phyloP scores from a whole-genome alignment of 2,888 invertebrate species.

The Drosophila affinis region DNA sequence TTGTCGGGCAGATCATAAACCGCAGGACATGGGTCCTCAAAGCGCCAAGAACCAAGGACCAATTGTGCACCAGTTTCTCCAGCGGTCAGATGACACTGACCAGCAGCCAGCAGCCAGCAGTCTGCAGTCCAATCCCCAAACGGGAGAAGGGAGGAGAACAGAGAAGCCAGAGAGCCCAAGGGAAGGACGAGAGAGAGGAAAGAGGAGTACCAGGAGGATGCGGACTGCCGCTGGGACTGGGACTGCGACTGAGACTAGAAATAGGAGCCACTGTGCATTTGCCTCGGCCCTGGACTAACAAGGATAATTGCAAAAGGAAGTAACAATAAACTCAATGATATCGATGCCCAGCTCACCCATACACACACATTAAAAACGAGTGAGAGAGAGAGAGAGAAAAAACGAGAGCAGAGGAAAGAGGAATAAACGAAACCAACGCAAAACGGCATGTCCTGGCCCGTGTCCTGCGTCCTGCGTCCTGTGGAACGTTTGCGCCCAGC shows the following conservation, averaged over 20 bases:
- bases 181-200: conserved; percentile 1
- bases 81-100: conserved; percentile 50
- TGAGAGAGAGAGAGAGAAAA: background rate
- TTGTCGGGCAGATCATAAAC: conserved; percentile 10
- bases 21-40: conserved; percentile 8
- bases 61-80: conserved; percentile 48
- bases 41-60: too few species aligned
- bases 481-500: conserved; percentile 69
- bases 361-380: conserved; percentile 19
- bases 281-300: conserved; percentile 60
- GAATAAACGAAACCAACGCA: background rate
- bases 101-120: too few species aligned
- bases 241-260: background rate
- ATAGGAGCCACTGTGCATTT: conserved; percentile 39
- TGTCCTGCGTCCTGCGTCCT: conserved; percentile 41
- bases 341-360: conserved; percentile 54
- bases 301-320: conserved; percentile 77
- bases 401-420: conserved; percentile 14
- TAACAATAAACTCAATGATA: conserved; percentile 76
- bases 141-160: background rate
- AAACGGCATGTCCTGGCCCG: conserved; percentile 11
- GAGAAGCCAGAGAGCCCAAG: background rate
- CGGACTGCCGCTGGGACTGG: background rate
- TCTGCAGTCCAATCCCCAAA: background rate
- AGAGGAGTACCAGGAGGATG: conserved; percentile 7